These are phyloP conservation scores for Euborellia annulipes DNA, from an alignment of 1,140 invertebrate genomes.

Conservation along the genomic window DNA sequence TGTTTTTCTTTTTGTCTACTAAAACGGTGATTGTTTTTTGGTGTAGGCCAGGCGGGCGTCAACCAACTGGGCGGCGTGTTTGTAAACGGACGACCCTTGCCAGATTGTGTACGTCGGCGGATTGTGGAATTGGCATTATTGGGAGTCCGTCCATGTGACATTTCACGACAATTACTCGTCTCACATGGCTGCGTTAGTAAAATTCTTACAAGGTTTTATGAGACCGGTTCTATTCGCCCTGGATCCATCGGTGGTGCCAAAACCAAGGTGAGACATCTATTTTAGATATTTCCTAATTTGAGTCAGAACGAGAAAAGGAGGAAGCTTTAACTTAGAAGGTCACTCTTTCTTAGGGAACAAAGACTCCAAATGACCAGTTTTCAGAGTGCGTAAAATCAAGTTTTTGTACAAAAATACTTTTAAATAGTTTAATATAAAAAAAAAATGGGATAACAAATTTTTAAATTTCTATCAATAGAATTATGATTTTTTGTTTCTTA, in stretches of 20 bases:
- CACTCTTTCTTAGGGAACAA: no score
- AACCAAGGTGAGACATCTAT: slow-evolving; percentile 79
- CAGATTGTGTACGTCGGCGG: slow-evolving; percentile 79
- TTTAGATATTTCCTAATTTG: no score
- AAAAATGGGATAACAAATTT: no score
- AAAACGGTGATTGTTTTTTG: slow-evolving; percentile 4
- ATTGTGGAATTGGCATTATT: slow-evolving; percentile 87
- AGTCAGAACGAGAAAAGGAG: no score
- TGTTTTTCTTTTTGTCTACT: no score
- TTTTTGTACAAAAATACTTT: no score
- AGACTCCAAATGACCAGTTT: no score
- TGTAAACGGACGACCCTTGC: slow-evolving; percentile 86
- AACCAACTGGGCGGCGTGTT: slow-evolving; percentile 94
- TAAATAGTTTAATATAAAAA: no score
- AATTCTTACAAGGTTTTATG: slow-evolving; percentile 91
- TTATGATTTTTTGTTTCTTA: no score
- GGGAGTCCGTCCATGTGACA: slow-evolving; percentile 88
- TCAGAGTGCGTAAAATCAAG: no score
- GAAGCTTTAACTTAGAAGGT: no score
- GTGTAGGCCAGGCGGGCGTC: slow-evolving; percentile 78
- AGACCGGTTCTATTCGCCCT: slow-evolving; percentile 81
- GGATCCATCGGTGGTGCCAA: slow-evolving; percentile 81
- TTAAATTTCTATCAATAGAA: no score
- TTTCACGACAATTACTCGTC: slow-evolving; percentile 83
- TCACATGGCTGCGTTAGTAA: slow-evolving; percentile 95